Evolutionary conservation across 1,140 invertebrate genomes (phyloP), one percentile per base, ranked within the genome.

Genomic region (Diplogasteroides magnus): DNA sequence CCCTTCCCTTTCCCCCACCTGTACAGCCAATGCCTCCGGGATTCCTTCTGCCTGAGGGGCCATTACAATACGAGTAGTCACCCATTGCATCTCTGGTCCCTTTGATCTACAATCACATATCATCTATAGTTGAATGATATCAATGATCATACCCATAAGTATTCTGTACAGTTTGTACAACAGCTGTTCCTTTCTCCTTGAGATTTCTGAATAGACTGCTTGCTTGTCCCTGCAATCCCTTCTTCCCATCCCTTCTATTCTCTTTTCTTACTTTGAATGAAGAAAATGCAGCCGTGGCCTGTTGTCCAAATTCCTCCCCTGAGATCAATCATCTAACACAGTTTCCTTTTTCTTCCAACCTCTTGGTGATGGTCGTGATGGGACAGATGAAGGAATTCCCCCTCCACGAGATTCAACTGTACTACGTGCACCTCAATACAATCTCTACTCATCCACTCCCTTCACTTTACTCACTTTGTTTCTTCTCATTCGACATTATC

Each of bases 151-250:
- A 48, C 28, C 68, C 68, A 27, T 68, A 69, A n/a, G 68, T 69
- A 31, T 55, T 37, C 82, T 94, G 92, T 61, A 97, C 91, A 31
- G 92, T 91, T 81, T 95, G 92, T 89, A 97, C 94, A 19, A 97
- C 91, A 88, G 94, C 95, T 23, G 89, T 90, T 6, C 93, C 95
- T 0, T 93, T 95, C 80, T 97, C 94, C 83, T 94, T 95, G 19
- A 97, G 86, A 82, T 96, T 96, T 76, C 94, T 94, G 57, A 97
- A 86, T 74, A 93, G 23, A 27, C 68, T 69, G 58, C 79, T 37
- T 31, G 77, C 77, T 63, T 80, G 77, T 48, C 37, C 37, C 37
- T 48, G 6, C 37, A 11, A 6, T 48, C 37, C 37, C 6, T 48
- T 19, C 37, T 48, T 48, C 37, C 37, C 19, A 6, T 19, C 19